Conservation (phyloP, 1,140 invertebrate species). For the Drosophila oshimai region DNA sequence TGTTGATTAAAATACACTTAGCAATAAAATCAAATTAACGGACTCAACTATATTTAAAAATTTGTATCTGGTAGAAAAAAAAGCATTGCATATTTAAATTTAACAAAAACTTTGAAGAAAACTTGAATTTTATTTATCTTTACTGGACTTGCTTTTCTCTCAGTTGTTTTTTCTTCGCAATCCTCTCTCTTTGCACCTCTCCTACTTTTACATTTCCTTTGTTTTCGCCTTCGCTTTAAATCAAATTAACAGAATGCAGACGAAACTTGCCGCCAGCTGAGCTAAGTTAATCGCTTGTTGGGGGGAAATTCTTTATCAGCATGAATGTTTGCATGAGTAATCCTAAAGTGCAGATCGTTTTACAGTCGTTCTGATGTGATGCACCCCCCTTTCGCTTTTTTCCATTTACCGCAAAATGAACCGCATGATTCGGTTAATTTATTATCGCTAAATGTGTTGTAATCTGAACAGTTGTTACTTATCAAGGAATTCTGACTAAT, state of each 20-base stretch:
- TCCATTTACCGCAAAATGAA: background rate
- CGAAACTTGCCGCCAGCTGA: constrained; percentile 13
- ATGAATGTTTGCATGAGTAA: constrained; percentile 21
- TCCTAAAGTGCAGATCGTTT: constrained; percentile 11
- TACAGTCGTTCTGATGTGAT: background rate
- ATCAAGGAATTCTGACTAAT: constrained; percentile 18
- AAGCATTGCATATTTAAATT: too few relatives aligned
- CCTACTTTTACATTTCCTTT: constrained; percentile 20
- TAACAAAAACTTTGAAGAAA: too few relatives aligned
- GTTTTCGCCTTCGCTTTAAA: constrained; percentile 44
- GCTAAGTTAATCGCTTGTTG: background rate
- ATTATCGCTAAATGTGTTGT: constrained; percentile 9
- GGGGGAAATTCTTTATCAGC: constrained; percentile 1
- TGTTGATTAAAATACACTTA: too few relatives aligned
- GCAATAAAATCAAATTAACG: too few relatives aligned
- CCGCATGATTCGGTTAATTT: background rate
- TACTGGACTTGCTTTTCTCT: background rate
- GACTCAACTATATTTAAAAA: too few relatives aligned
- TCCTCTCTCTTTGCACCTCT: background rate
- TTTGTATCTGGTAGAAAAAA: too few relatives aligned
- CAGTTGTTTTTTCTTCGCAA: constrained; percentile 17
- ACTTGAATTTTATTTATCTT: background rate
- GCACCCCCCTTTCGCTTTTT: background rate
- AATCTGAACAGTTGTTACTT: constrained; percentile 9
- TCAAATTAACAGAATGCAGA: constrained; percentile 51